These are phyloP conservation scores for Melikaiella ostensackeni DNA, from an alignment of 2,888 invertebrate species.

Conservation along the genomic window DNA sequence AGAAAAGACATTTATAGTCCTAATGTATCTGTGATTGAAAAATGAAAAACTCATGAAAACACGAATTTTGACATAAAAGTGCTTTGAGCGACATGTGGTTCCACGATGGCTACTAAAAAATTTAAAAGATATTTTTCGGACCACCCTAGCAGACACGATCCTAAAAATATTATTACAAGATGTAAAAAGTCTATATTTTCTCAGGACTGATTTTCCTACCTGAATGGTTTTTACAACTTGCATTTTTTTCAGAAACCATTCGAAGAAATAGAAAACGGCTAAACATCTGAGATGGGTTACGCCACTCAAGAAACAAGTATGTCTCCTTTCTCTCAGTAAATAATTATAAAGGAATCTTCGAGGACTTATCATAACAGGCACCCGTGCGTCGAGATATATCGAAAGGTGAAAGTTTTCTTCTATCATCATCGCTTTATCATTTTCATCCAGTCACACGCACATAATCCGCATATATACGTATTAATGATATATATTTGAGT, in stretches of 20 bases:
- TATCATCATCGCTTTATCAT: constrained; percentile 38
- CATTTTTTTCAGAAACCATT: background rate
- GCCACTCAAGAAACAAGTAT: constrained; percentile 26
- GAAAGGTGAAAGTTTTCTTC: constrained; percentile 34
- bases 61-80: no score
- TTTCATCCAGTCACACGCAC: constrained; percentile 52
- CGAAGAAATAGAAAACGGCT: constrained; percentile 2
- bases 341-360: constrained; percentile 34
- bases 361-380: constrained; percentile 37
- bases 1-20: no score
- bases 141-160: no score
- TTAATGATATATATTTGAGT: constrained; percentile 54
- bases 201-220: constrained; percentile 1
- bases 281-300: constrained; percentile 20
- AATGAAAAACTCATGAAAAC: no score
- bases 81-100: no score
- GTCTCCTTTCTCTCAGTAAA: constrained; percentile 38
- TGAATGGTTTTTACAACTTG: constrained; percentile 8
- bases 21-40: no score
- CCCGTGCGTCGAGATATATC: constrained; percentile 25
- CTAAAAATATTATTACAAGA: background rate
- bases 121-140: no score
- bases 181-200: background rate
- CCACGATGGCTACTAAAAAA: no score
- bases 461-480: constrained; percentile 53